Base-by-base conservation (phyloP, 2,113 vertebrate genomes). In the Microcebus griseorufus region DNA sequence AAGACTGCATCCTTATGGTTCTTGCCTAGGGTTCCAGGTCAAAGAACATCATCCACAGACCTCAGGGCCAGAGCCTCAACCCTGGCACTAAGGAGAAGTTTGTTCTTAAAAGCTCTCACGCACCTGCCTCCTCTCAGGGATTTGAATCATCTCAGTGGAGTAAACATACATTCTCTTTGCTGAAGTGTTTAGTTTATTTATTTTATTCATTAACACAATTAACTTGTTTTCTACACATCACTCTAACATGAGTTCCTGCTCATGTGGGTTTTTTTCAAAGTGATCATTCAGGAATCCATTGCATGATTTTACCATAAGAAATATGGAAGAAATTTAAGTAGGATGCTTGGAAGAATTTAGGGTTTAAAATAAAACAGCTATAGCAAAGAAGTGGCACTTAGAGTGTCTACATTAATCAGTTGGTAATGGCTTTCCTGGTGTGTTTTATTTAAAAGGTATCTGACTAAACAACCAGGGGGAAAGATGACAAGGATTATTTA, bases 51-150 rank as follows among this genome's bases (percentile, higher is more conserved):
- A 34, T 9, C 32, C 60, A 78, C 69, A 5, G 8, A 55, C n/a
- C 29, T 62, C 22, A 34, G 20, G 5, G 8, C 6, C 7, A 53
- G 11, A 42, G 7, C 17, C 60, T 76, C 45, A 51, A 32, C 9
- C 29, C 39, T 90, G 53, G 4, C 1, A 78, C 32, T 14, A 34
- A 18, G n/a, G 25, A 82, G 29, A 67, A 70, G 29, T 3, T 70
- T 78, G 11, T 23, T 14, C 53, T 29, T 18, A 79, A 79, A 67
- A 39, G 7, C 9, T 42, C 45, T 82, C 34, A 32, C 3, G 17
- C 48, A 6, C 1, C 6, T 25, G 10, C 17, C 7, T 87, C 10
- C 22, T 53, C 29, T 60, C 6, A 10, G 9, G 14, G 0, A 8
- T 75, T 75, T 69, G 75, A 67, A 72, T 32, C 3, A 80, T 62